phyloP scores from a whole-genome alignment of 2,888 invertebrate species.

The Patella depressa region DNA sequence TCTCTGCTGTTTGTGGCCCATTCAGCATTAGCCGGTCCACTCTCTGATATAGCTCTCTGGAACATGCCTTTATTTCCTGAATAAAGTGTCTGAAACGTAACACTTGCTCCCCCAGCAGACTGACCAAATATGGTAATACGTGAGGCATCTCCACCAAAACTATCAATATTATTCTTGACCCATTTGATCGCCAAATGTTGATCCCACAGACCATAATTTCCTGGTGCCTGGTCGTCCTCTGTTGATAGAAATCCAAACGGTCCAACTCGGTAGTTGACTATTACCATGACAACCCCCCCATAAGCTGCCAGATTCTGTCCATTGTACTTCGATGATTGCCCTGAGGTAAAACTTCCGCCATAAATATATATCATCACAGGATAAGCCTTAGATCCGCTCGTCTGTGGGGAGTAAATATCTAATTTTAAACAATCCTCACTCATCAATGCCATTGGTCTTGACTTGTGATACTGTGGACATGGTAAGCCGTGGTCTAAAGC shows the following conservation, averaged over 20 bases:
- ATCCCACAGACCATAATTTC: conserved; percentile 58
- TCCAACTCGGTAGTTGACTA: conserved; percentile 50
- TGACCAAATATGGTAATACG: conserved; percentile 51
- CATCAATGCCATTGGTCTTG: conserved; percentile 94
- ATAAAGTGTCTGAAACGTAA: conserved; percentile 40
- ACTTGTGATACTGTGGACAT: conserved; percentile 91
- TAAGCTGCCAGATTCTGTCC: conserved; percentile 39
- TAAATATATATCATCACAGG: conserved; percentile 49
- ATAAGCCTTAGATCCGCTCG: conserved; percentile 6
- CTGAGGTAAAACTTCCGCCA: conserved; percentile 44
- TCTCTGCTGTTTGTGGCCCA: too few relatives aligned
- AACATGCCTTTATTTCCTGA: conserved; percentile 46
- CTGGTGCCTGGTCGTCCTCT: conserved; percentile 41
- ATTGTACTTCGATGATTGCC: conserved; percentile 42
- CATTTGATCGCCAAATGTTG: conserved; percentile 50
- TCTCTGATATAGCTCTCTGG: conserved; percentile 47
- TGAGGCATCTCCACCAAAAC: conserved; percentile 45
- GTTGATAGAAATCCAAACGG: conserved; percentile 55
- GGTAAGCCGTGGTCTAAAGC: conserved; percentile 86
- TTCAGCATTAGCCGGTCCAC: conserved; percentile 37
- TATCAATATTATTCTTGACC: conserved; percentile 48
- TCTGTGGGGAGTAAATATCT: conserved; percentile 85
- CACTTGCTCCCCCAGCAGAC: conserved; percentile 50
- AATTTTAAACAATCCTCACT: conserved; percentile 94
- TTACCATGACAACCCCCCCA: conserved; percentile 45